Percentiles rank a stretch among this genome's conserved stretches.
Evolutionary conservation across 2,797 vertebrate species (phyloP).

Genomic region (Calcarius lapponicus): DNA sequence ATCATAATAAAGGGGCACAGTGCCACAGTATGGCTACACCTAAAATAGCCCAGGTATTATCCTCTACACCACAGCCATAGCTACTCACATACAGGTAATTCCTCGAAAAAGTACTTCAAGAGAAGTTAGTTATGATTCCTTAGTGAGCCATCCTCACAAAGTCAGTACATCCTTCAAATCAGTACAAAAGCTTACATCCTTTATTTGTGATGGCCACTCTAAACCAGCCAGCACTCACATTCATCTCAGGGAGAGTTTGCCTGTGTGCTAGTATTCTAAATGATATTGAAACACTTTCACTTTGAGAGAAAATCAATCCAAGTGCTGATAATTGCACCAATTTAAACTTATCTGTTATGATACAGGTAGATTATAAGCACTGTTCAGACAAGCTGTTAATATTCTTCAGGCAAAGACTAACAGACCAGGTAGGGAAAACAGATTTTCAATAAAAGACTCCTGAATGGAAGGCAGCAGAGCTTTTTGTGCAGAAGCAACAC

Average conservation of each 20-base stretch:
- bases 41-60: neutral
- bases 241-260: neutral
- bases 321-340: neutral
- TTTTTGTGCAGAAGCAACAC: neutral
- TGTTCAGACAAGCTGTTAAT: neutral
- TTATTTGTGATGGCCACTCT: neutral
- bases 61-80: neutral
- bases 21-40: neutral
- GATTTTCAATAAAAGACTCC: neutral
- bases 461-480: neutral
- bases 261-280: neutral
- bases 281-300: neutral
- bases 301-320: neutral
- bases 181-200: neutral
- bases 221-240: neutral
- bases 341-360: neutral
- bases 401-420: neutral
- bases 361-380: neutral
- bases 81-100: neutral
- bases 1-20: neutral
- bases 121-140: neutral
- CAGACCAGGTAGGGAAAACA: neutral
- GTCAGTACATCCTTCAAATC: neutral
- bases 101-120: neutral
- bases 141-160: neutral